phyloP scores from a whole-genome alignment of 92 coral and sea anemone genomes.

The Metridium senile region DNA sequence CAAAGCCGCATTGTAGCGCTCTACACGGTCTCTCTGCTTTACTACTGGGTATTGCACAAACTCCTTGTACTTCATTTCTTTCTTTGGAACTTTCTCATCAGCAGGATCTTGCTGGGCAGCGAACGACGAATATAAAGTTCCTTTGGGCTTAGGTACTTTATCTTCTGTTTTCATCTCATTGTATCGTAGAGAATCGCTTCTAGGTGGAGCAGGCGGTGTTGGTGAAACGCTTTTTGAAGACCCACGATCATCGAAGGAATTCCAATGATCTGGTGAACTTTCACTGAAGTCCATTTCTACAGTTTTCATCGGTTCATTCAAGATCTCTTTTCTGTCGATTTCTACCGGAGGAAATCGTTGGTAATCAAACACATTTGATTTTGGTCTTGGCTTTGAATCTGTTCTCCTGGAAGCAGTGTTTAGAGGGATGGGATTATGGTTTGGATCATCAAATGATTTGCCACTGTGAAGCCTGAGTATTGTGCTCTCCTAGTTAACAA shows the following conservation, averaged over 20 bases:
- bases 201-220: constrained; percentile 22
- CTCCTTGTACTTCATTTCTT: constrained; percentile 37
- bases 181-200: constrained; percentile 32
- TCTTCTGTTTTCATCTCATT: not conserved
- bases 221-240: constrained; percentile 28
- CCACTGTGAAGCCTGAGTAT: constrained; percentile 66
- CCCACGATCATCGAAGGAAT: constrained; percentile 8
- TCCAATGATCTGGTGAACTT: constrained; percentile 21
- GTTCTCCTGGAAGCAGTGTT: constrained; percentile 66
- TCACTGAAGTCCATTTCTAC: constrained; percentile 27
- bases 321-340: not conserved
- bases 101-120: constrained; percentile 21
- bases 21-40: constrained; percentile 44
- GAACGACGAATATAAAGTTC: constrained; percentile 24
- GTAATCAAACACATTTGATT: constrained; percentile 50
- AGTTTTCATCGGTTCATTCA: constrained; percentile 5
- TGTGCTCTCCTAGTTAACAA: constrained; percentile 58
- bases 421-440: constrained; percentile 55
- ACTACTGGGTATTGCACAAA: constrained; percentile 26
- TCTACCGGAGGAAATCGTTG: constrained; percentile 23
- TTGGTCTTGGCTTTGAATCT: constrained; percentile 48
- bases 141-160: constrained; percentile 5
- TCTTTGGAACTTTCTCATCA: constrained; percentile 14
- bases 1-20: constrained; percentile 36
- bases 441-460: constrained; percentile 62